phyloP scores from a whole-genome alignment of 2,113 vertebrate species.

The Gymnobelideus leadbeateri region DNA sequence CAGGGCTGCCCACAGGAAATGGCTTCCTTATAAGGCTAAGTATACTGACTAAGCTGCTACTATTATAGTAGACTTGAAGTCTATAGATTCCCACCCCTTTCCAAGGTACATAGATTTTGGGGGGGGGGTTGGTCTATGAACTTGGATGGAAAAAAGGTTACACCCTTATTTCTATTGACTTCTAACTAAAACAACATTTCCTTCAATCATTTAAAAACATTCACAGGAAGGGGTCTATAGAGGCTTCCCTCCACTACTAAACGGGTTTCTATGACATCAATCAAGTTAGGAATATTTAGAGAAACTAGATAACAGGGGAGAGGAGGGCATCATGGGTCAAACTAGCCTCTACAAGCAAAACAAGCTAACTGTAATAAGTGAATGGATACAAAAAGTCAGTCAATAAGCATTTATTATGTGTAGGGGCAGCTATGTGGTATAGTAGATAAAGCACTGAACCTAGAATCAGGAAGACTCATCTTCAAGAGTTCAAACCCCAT shows the following conservation, averaged over 20 bases:
- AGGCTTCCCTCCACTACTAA: not conserved
- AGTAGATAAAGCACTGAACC: not conserved
- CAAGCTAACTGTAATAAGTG: not conserved
- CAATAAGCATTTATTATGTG: not conserved
- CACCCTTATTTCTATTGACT: not conserved
- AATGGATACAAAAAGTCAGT: not conserved
- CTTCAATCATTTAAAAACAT: not conserved
- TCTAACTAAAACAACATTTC: not conserved
- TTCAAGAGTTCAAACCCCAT: not conserved
- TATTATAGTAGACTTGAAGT: not conserved
- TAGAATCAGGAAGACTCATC: not conserved
- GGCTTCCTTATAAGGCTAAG: not conserved
- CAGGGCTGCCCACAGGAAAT: not conserved
- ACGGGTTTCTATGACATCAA: not conserved
- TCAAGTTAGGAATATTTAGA: not conserved
- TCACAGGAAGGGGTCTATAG: not conserved
- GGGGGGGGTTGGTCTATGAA: not conserved
- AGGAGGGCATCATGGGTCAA: not conserved
- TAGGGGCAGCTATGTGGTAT: too few relatives aligned
- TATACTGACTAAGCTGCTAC: not conserved
- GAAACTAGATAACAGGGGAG: not conserved
- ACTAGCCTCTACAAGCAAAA: not conserved
- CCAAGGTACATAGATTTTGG: not conserved
- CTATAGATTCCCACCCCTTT: not conserved
- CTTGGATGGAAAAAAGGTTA: not conserved